Evolutionary conservation across 1,140 invertebrate genomes (phyloP).

Genomic region (Drosophila murphyi): DNA sequence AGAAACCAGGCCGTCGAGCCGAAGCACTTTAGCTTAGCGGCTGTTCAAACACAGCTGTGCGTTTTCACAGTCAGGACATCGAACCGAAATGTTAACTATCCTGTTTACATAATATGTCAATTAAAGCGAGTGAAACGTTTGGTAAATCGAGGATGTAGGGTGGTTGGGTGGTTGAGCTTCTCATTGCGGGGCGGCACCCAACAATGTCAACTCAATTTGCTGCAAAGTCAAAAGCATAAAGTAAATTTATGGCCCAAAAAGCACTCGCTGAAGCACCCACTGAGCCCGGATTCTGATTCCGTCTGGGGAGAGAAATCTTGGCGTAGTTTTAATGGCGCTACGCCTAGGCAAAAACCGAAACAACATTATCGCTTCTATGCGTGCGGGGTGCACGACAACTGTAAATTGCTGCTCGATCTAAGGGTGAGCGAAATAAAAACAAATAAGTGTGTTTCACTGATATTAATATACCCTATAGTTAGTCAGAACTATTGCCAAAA

Average conservation of each 20-base stretch:
- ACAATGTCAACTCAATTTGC: conserved; percentile 34
- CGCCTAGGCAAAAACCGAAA: conserved; percentile 33
- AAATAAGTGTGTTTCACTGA: neutral
- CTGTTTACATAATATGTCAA: conserved; percentile 79
- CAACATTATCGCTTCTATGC: conserved; percentile 18
- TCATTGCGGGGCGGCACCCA: neutral
- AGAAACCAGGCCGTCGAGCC: conserved; percentile 10
- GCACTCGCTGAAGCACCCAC: conserved; percentile 35
- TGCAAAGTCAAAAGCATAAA: conserved; percentile 37
- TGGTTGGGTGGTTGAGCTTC: neutral
- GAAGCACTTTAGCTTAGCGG: conserved; percentile 45
- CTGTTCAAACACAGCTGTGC: conserved; percentile 53
- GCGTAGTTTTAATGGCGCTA: conserved; percentile 55
- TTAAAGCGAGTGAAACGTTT: conserved; percentile 52
- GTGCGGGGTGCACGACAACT: conserved; percentile 7
- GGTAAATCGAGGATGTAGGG: neutral
- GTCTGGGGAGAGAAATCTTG: conserved; percentile 3
- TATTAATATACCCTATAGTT: neutral
- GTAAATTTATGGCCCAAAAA: conserved; percentile 46
- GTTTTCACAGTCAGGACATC: conserved; percentile 20
- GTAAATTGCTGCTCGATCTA: conserved; percentile 7
- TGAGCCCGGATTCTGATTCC: conserved; percentile 13
- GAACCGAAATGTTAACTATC: conserved; percentile 70
- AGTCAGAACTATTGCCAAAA: too few relatives aligned
- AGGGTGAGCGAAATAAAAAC: conserved; percentile 18